Conservation (phyloP, 53 echinoderm and acorn worm species). For the Paracentrotus lividus region DNA sequence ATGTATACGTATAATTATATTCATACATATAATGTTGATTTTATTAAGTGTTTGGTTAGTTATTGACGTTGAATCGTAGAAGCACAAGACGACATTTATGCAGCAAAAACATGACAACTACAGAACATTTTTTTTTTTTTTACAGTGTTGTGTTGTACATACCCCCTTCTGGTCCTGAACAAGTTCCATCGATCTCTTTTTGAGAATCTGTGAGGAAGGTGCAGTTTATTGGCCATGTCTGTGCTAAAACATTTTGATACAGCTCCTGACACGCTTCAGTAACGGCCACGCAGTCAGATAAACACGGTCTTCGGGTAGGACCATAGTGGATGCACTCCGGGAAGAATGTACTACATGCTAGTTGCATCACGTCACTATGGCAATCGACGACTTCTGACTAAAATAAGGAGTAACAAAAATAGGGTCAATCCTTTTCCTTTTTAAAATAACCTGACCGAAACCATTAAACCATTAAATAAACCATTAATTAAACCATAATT, state of each 20-base stretch:
- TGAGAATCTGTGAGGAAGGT: neutral
- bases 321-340: slow-evolving; percentile 43
- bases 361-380: slow-evolving; percentile 18
- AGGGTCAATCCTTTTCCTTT: no score
- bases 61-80: no score
- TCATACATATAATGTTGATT: no score
- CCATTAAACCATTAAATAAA: no score
- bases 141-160: neutral
- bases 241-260: neutral
- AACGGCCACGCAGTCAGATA: neutral
- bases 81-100: no score
- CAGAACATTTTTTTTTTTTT: no score
- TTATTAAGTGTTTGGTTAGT: no score
- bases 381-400: neutral
- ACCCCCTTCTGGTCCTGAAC: slow-evolving; percentile 12
- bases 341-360: neutral
- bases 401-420: neutral
- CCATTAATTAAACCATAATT: no score
- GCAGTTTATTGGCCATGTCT: slow-evolving; percentile 44
- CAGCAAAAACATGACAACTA: no score
- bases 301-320: slow-evolving; percentile 25
- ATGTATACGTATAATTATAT: no score
- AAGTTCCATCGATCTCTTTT: neutral
- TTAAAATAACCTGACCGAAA: no score
- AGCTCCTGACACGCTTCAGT: neutral